These are phyloP conservation scores for Hemithea aestivaria DNA, from an alignment of 2,888 invertebrate genomes.

Conservation along the genomic window DNA sequence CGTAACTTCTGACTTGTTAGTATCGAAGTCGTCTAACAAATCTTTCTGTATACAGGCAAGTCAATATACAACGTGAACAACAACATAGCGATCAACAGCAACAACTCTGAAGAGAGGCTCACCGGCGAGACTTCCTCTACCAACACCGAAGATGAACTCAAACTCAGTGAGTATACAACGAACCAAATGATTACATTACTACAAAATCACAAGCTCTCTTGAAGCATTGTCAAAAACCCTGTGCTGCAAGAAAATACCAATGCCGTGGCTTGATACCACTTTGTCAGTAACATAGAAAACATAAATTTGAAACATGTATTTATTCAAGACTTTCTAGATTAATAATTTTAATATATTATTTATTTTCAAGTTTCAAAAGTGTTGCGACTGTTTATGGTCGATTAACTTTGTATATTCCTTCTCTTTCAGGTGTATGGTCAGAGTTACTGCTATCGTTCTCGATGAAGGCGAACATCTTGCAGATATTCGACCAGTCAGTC, in stretches of 20 bases:
- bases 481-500: conserved; percentile 88
- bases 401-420: neutral
- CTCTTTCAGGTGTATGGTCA: conserved; percentile 76
- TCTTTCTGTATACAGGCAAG: conserved; percentile 49
- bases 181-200: neutral
- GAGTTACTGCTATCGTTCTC: conserved; percentile 89
- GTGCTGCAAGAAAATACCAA: too few species aligned
- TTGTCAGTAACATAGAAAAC: too few species aligned
- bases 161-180: conserved; percentile 55
- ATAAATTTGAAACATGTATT: too few species aligned
- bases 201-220: too few species aligned
- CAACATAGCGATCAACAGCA: conserved; percentile 69
- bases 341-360: too few species aligned
- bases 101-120: conserved; percentile 79
- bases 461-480: conserved; percentile 86
- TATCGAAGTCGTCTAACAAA: too few species aligned
- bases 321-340: too few species aligned
- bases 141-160: conserved; percentile 68
- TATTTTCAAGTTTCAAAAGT: too few species aligned
- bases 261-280: too few species aligned
- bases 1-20: too few species aligned
- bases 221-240: too few species aligned
- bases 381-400: too few species aligned
- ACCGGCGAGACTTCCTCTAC: conserved; percentile 71
- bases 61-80: conserved; percentile 75